A percentile compares a stretch with the other conserved stretches of the same genome.
phyloP scores from a whole-genome alignment of 2,797 vertebrate species.

The Sarcophilus harrisii region DNA sequence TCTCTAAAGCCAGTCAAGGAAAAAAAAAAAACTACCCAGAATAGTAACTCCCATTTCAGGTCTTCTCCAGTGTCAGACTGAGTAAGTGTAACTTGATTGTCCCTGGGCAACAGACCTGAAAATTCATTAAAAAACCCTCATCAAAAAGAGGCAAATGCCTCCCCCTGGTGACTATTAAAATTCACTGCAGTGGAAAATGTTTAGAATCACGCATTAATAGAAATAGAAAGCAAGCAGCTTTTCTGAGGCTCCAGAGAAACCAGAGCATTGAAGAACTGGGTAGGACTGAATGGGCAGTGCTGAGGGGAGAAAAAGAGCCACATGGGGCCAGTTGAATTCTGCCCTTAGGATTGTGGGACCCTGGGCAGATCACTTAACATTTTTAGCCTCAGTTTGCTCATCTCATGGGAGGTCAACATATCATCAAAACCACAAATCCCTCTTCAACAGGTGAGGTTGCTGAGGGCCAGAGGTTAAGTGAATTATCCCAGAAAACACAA shows the following conservation, averaged over 20 bases:
- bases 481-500: neutral
- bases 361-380: neutral
- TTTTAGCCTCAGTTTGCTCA: neutral
- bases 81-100: neutral
- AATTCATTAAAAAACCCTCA: slow-evolving; percentile 21
- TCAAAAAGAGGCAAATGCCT: slow-evolving; percentile 15
- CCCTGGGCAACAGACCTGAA: neutral
- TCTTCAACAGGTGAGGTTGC: neutral
- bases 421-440: neutral
- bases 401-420: neutral
- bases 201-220: neutral
- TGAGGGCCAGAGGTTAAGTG: neutral
- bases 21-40: slow-evolving; percentile 22
- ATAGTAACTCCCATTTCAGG: neutral
- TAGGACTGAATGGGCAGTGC: neutral
- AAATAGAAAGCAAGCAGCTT: neutral
- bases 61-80: slow-evolving; percentile 16
- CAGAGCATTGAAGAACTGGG: neutral
- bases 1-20: slow-evolving; percentile 25
- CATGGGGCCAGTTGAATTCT: neutral
- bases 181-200: slow-evolving; percentile 1
- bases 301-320: neutral
- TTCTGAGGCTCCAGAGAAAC: slow-evolving; percentile 12
- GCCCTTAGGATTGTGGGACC: neutral
- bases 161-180: slow-evolving; percentile 13